These are phyloP conservation scores for Vimba vimba DNA, from an alignment of 2,113 vertebrate species.

Conservation along the genomic window DNA sequence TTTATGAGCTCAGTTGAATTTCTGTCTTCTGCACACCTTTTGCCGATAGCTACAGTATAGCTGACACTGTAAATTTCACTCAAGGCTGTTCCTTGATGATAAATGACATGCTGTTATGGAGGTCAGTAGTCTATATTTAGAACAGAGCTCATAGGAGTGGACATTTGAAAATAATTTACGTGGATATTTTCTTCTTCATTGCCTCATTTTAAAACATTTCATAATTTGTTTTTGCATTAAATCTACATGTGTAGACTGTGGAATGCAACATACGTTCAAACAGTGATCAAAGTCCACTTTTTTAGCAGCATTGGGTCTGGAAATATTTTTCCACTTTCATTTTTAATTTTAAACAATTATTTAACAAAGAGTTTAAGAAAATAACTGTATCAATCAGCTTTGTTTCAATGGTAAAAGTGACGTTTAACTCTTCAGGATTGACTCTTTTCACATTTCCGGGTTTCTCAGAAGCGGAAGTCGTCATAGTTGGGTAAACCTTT, in stretches of 20 bases:
- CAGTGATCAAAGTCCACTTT: neutral
- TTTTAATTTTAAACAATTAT: neutral
- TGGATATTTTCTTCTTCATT: neutral
- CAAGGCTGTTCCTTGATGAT: slow-evolving; percentile 37
- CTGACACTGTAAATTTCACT: slow-evolving; percentile 31
- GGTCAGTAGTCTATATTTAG: slow-evolving; percentile 36
- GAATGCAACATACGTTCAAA: neutral
- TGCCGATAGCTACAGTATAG: neutral
- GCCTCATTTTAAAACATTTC: neutral
- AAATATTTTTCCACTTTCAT: neutral
- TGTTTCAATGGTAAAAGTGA: neutral
- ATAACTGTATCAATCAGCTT: neutral
- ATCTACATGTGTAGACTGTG: neutral
- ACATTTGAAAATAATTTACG: neutral
- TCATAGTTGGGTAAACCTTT: too few relatives aligned
- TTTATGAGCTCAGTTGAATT: neutral
- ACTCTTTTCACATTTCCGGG: too few relatives aligned
- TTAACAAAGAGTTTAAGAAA: neutral
- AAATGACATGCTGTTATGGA: slow-evolving; percentile 1
- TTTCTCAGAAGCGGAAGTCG: too few relatives aligned
- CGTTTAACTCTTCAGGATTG: neutral
- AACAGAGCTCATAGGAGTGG: neutral
- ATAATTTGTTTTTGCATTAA: neutral
- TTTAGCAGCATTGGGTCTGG: neutral
- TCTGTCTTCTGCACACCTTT: neutral